Base-by-base conservation (phyloP, 2,113 vertebrate genomes). In the Hypocryptadius cinnamomeus region DNA sequence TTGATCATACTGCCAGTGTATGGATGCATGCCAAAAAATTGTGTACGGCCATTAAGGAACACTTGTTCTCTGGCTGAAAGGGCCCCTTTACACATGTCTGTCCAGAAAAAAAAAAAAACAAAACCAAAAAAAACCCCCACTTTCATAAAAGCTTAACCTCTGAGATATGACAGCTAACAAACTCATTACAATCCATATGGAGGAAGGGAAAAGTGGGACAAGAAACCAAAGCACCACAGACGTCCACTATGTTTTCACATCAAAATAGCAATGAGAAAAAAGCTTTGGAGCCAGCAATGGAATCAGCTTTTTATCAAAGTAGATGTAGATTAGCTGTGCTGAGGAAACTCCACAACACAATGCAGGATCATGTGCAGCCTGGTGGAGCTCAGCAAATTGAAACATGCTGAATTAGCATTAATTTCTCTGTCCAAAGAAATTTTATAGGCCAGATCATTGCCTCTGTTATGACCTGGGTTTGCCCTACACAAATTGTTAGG, bases 131-230 rank as follows among this genome's bases (percentile, higher is more conserved):
- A n/a, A n/a, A n/a, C n/a, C n/a, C n/a, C n/a, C 80, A 24, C 72
- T 89, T 80, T 14, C 42, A 90, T 71, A 92, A 91, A 95, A 94
- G 66, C 79, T 68, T 86, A 92, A 94, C 90, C 71, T 93, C 79
- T 51, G 71, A 95, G 91, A 94, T 95, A 95, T 95, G 95, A 96
- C 79, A 90, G 87, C 70, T 93, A 95, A 96, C 91, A 94, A 94
- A 94, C 54, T 94, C 77, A 80, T 94, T 87, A 69, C 18, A 87
- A 70, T 64, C 56, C 33, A 48, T 77, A 63, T 4, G 6, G 47
- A 53, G 59, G 40, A 90, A 65, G 59, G 42, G 65, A 63, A 18
- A 48, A 93, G 35, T 5, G 9, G 24, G 24, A 86, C 5, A 79
- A 53, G 25, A 85, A 31, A 85, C 30, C 24, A 50, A 73, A 77